Conservation (phyloP, 1,140 invertebrate species). For the Orius insidiosus region DNA sequence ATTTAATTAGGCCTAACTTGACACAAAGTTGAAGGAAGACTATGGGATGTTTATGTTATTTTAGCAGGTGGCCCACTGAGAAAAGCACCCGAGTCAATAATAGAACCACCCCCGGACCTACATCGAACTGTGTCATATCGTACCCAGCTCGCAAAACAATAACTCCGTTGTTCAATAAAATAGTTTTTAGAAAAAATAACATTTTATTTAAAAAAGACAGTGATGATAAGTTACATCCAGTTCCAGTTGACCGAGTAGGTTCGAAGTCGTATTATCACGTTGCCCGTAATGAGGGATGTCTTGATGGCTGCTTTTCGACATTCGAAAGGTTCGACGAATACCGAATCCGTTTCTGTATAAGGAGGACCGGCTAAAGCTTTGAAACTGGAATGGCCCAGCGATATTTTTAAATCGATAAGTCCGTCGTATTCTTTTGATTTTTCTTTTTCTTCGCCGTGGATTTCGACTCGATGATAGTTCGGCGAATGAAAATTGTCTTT, state of each 20-base stretch:
- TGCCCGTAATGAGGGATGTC: not conserved
- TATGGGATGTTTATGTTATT: no score
- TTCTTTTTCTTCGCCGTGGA: conserved; percentile 1
- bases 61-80: no score
- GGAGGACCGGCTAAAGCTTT: conserved; percentile 18
- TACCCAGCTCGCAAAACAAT: no score
- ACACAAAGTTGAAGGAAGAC: no score
- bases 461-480: not conserved
- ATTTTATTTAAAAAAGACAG: not conserved
- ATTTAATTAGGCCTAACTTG: no score
- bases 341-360: conserved; percentile 19
- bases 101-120: no score
- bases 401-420: conserved; percentile 20
- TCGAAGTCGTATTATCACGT: not conserved
- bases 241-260: not conserved
- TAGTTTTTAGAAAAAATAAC: not conserved
- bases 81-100: no score
- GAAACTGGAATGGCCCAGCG: conserved; percentile 11
- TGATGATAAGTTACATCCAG: not conserved
- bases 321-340: conserved; percentile 36
- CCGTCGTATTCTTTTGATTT: conserved; percentile 9
- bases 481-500: not conserved
- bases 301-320: conserved; percentile 34
- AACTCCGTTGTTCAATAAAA: not conserved
- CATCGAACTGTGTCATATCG: no score